Base-by-base conservation (phyloP, 2,797 vertebrate genomes). In the Tapera naevia region DNA sequence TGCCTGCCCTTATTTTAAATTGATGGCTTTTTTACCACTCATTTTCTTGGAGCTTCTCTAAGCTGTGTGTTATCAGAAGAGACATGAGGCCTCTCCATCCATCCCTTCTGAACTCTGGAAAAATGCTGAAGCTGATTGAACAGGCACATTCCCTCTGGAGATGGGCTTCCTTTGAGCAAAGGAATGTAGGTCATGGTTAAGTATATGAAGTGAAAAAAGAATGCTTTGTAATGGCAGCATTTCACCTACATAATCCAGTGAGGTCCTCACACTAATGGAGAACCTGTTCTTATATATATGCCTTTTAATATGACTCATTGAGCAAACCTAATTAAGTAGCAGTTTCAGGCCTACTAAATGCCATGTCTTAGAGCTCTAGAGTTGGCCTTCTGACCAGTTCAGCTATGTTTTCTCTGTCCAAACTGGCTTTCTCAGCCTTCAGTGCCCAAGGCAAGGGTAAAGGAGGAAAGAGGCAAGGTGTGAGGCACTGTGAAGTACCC, bases 181-280 rank as follows among this genome's bases (percentile, higher is more conserved):
- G 41, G 80, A 89, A 92, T 86, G 67, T 88, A 81, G 95, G 94
- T 93, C 89, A 81, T 75, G 69, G 62, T 86, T 95, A 92, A 88
- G 76, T 84, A 73, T 70, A 62, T 90, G 35, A 93, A 89, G 81
- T 79, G 71, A 81, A 50, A 70, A 80, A 64, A 80, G 67, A 13
- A 37, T 81, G 17, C 45, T 43, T 69, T 80, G 82, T 86, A 71
- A 43, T 69, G 70, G 70, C 76, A 90, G 80, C 24, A 11, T 93
- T 95, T 97, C 73, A 76, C 88, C 70, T 84, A 39, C 69, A 53
- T 93, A 75, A 91, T 86, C 76, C 80, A 46, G 27, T 5, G 32
- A 92, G 70, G 56, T 91, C 65, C 72, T 81, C 11, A 6, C 35
- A 8, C 30, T 39, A 32, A 72, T 27, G 79, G 85, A 57, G 88